These are phyloP conservation scores for Toxotes jaculatrix DNA, from an alignment of 2,113 vertebrate species.

Conservation along the genomic window DNA sequence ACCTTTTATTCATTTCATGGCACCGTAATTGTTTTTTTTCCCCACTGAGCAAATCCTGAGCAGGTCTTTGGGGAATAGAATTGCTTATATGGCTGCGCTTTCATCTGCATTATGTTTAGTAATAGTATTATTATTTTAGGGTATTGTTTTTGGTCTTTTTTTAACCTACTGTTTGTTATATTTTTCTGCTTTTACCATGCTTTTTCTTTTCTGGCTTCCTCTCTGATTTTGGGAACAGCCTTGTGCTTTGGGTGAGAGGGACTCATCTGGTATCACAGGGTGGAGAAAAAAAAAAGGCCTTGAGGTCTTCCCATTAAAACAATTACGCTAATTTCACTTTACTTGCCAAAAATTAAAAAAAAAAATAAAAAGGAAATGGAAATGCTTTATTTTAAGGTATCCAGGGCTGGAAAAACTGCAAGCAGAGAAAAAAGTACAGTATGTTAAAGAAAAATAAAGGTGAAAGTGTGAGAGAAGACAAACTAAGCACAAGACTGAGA, in stretches of 20 bases:
- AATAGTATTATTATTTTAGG: constrained; percentile 62
- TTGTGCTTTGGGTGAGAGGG: constrained; percentile 58
- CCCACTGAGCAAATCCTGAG: constrained; percentile 63
- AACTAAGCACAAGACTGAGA: not conserved
- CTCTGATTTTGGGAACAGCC: constrained; percentile 50
- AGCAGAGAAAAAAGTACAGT: constrained; percentile 6
- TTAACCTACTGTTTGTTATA: not conserved
- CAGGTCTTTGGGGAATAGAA: constrained; percentile 62
- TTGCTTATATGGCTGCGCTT: constrained; percentile 57
- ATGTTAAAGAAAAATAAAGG: not conserved
- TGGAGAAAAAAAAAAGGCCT: constrained; percentile 58
- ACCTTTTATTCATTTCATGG: constrained; percentile 77
- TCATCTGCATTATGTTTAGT: constrained; percentile 73
- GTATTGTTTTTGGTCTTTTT: constrained; percentile 30
- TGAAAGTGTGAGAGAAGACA: not conserved
- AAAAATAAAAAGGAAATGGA: not conserved
- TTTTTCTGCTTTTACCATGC: constrained; percentile 34
- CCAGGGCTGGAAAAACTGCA: constrained; percentile 10
- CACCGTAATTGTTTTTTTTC: constrained; percentile 68
- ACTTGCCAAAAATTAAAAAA: constrained; percentile 30
- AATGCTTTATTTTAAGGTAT: constrained; percentile 62
- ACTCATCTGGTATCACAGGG: constrained; percentile 65
- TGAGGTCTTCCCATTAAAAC: constrained; percentile 78
- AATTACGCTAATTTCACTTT: constrained; percentile 78
- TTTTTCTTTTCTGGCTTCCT: constrained; percentile 38